These are phyloP conservation scores for Erebia aethiops DNA, from an alignment of 2,888 invertebrate genomes.

Conservation along the genomic window DNA sequence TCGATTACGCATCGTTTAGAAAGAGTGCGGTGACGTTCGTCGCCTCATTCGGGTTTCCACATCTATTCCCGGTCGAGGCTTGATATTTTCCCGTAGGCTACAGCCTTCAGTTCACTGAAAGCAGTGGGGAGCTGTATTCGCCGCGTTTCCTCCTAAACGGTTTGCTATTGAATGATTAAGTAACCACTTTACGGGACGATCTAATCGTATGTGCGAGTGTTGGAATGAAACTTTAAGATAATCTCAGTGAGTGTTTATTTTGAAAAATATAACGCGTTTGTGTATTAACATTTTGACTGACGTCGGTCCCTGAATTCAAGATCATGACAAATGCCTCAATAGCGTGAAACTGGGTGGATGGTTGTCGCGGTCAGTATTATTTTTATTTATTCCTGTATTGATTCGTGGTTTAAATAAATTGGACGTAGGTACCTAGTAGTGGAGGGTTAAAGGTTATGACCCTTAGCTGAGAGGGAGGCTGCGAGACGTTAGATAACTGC, in stretches of 20 bases:
- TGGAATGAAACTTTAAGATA: conserved; percentile 43
- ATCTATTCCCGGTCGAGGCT: conserved; percentile 73
- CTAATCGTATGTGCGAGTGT: conserved; percentile 44
- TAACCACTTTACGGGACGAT: conserved; percentile 56
- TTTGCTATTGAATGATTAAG: conserved; percentile 71
- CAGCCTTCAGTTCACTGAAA: conserved; percentile 69
- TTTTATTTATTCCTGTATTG: conserved; percentile 49
- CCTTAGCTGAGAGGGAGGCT: conserved; percentile 53
- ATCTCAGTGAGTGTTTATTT: conserved; percentile 45
- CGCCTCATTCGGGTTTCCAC: conserved; percentile 54
- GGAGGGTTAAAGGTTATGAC: conserved; percentile 70
- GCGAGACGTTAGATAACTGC: conserved; percentile 67
- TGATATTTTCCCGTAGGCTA: conserved; percentile 78
- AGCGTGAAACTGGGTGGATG: conserved; percentile 44
- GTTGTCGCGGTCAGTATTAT: conserved; percentile 56
- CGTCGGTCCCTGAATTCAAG: conserved; percentile 36
- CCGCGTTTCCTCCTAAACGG: conserved; percentile 43
- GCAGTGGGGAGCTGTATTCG: conserved; percentile 49
- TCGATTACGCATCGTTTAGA: conserved; percentile 54
- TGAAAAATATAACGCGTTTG: conserved; percentile 26
- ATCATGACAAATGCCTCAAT: conserved; percentile 27
- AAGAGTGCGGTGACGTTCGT: conserved; percentile 50
- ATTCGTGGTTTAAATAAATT: conserved; percentile 62
- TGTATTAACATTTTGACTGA: conserved; percentile 38
- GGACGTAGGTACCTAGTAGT: conserved; percentile 49